Conservation (phyloP, 2,797 vertebrate genomes). For the Centroberyx gerrardi region DNA sequence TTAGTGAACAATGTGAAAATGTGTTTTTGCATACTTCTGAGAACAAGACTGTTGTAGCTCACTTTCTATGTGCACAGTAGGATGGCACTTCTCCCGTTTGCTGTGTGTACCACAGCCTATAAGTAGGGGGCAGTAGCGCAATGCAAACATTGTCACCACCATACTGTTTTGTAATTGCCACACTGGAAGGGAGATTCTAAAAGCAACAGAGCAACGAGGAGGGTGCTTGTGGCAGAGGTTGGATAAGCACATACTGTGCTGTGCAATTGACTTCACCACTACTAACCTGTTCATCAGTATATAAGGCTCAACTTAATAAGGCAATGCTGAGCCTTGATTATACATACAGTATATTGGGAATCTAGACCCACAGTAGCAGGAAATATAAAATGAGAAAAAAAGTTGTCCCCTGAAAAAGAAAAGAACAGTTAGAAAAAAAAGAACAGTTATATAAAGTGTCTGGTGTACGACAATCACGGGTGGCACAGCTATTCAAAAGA, state of each 20-base stretch:
- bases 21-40: conserved; percentile 15
- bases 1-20: conserved; percentile 28
- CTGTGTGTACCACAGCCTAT: conserved; percentile 58
- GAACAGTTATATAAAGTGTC: neutral
- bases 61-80: conserved; percentile 7
- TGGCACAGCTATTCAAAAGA: conserved; percentile 37
- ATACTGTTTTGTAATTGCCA: conserved; percentile 40
- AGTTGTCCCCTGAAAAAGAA: too few species aligned
- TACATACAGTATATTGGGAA: conserved; percentile 12
- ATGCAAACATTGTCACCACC: conserved; percentile 21
- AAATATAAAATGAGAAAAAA: neutral
- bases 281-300: neutral
- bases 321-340: conserved; percentile 17
- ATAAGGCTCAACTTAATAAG: neutral
- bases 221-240: conserved; percentile 35
- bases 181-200: conserved; percentile 39
- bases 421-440: neutral
- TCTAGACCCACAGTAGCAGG: neutral
- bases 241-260: conserved; percentile 25
- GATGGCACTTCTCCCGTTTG: neutral
- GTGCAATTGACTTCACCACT: neutral
- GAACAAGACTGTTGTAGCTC: neutral
- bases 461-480: neutral
- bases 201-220: conserved; percentile 36
- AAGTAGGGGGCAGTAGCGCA: conserved; percentile 73